These are phyloP conservation scores for Eudemis profundana DNA, from an alignment of 2,888 invertebrate species.

Conservation along the genomic window DNA sequence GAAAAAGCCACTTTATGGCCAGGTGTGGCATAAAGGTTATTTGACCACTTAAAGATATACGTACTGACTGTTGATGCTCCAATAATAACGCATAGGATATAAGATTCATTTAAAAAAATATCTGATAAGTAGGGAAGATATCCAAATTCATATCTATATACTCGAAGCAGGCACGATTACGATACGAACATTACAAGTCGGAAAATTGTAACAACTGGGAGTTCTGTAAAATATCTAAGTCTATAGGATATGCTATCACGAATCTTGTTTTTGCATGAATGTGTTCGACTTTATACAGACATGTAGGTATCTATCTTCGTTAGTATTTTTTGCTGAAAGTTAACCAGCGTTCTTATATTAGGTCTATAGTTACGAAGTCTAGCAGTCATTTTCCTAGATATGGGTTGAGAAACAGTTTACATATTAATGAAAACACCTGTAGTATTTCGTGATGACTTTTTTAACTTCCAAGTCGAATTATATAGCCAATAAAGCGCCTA, in stretches of 20 bases:
- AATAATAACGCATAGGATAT: too few species aligned
- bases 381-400: slow-evolving; percentile 22
- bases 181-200: too few species aligned
- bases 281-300: slow-evolving; percentile 9
- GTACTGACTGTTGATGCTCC: too few species aligned
- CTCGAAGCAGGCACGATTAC: too few species aligned
- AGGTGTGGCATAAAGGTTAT: too few species aligned
- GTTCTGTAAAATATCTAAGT: slow-evolving; percentile 8
- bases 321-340: slow-evolving; percentile 21
- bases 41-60: too few species aligned
- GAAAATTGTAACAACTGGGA: background rate
- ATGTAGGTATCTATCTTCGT: slow-evolving; percentile 2
- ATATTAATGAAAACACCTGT: background rate
- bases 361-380: background rate
- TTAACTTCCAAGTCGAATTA: slow-evolving; percentile 7
- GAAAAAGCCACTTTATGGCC: too few species aligned
- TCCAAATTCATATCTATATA: background rate
- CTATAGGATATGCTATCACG: slow-evolving; percentile 15
- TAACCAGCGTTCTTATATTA: slow-evolving; percentile 7
- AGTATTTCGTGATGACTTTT: background rate
- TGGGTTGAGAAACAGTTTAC: background rate
- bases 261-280: slow-evolving; percentile 9
- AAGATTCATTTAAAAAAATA: too few species aligned
- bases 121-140: too few species aligned
- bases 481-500: background rate